phyloP scores from a whole-genome alignment of 2,113 vertebrate species.

The Genyomyrus donnyi region DNA sequence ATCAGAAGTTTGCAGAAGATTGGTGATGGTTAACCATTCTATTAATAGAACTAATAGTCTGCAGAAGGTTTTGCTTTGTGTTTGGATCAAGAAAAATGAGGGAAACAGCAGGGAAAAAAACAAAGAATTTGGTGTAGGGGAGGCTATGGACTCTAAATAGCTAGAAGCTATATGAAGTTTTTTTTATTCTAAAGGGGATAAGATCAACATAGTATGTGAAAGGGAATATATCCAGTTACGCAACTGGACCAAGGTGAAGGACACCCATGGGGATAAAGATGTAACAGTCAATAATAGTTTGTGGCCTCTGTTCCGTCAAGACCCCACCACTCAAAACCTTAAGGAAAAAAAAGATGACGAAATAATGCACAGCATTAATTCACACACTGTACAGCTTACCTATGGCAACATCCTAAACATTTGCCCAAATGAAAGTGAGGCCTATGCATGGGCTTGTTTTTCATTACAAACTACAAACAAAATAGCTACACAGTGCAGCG shows the following conservation, averaged over 20 bases:
- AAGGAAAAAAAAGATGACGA: not conserved
- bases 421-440: not conserved
- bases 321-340: not conserved
- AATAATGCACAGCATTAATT: not conserved
- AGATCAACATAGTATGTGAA: not conserved
- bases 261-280: not conserved
- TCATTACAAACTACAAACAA: not conserved
- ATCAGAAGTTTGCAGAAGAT: not conserved
- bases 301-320: not conserved
- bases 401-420: not conserved
- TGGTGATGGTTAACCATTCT: not conserved
- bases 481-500: not conserved
- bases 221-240: not conserved
- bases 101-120: not conserved
- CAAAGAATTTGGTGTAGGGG: not conserved
- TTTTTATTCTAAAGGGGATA: not conserved
- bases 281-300: not conserved
- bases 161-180: not conserved
- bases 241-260: not conserved
- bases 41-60: not conserved
- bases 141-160: not conserved
- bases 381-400: not conserved
- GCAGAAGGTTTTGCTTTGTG: not conserved
- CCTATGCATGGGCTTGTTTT: not conserved
- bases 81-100: not conserved